These are phyloP conservation scores for Patiria pectinifera DNA, from an alignment of 53 echinoderm and acorn worm species.

Conservation along the genomic window DNA sequence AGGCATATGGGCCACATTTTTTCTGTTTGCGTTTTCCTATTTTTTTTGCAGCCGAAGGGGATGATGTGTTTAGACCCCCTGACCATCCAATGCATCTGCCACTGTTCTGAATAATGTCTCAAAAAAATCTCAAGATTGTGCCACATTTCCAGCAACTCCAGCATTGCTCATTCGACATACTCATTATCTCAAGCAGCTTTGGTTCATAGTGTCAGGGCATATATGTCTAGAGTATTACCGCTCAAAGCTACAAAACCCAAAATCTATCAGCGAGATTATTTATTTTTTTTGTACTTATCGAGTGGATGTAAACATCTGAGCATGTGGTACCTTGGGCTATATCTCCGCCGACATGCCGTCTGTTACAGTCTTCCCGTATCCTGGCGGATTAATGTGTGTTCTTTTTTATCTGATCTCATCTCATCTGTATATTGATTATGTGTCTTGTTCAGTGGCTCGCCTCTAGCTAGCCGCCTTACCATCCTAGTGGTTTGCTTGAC, in stretches of 20 bases:
- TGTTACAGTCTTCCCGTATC: neutral
- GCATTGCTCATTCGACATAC: neutral
- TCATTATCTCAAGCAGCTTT: neutral
- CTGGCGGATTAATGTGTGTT: constrained; percentile 6
- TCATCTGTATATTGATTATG: constrained; percentile 53
- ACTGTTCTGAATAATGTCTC: no score
- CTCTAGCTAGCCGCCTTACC: neutral
- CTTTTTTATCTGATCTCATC: constrained; percentile 38
- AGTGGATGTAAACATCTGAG: constrained; percentile 31
- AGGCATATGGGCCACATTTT: no score
- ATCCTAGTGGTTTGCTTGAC: neutral
- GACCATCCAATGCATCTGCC: no score
- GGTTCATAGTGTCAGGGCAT: neutral
- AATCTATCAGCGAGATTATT: constrained; percentile 44
- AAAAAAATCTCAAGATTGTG: no score
- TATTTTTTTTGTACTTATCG: neutral
- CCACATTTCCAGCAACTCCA: neutral
- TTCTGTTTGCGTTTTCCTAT: no score
- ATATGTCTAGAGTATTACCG: constrained; percentile 10
- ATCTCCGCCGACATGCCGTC: neutral
- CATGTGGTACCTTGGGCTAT: neutral
- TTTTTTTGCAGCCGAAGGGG: no score
- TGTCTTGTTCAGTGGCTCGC: constrained; percentile 34
- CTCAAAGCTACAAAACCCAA: constrained; percentile 10
- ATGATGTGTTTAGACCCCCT: no score